phyloP scores from a whole-genome alignment of 2,797 vertebrate species.

The Phoxinus dragarum region DNA sequence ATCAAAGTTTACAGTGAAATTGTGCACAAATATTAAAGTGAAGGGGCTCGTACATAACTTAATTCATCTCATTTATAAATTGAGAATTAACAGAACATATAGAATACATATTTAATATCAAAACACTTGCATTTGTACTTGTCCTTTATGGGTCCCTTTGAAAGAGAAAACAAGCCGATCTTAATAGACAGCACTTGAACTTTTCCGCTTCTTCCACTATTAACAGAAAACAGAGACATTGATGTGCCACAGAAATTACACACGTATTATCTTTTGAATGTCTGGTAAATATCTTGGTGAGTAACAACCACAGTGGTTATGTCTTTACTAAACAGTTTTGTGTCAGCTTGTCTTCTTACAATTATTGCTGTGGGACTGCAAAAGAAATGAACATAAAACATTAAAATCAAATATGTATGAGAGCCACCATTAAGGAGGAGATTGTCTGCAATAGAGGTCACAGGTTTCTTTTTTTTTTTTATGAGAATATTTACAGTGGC shows the following conservation, averaged over 20 bases:
- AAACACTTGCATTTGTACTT: conserved; percentile 85
- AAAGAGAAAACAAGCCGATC: conserved; percentile 86
- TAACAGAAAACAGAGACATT: conserved; percentile 56
- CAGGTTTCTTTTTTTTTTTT: neutral
- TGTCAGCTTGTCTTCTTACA: neutral
- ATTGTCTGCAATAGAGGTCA: neutral
- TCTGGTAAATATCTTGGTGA: neutral
- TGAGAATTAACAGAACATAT: neutral
- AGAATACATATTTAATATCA: neutral
- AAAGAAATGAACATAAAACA: neutral
- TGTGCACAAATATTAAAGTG: neutral
- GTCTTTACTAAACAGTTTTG: neutral
- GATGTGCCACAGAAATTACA: neutral
- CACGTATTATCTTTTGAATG: neutral
- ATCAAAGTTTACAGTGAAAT: neutral
- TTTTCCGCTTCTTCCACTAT: conserved; percentile 84
- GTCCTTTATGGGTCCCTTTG: conserved; percentile 85
- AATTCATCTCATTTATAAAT: neutral
- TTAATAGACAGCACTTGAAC: conserved; percentile 85
- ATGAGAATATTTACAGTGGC: neutral
- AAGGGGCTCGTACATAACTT: neutral
- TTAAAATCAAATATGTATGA: conserved; percentile 1
- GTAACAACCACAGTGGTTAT: neutral
- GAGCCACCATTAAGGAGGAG: neutral
- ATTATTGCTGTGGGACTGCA: neutral